Percentiles rank a stretch among this genome's conserved stretches.
These are phyloP conservation scores for Andrena marginata DNA, from an alignment of 2,888 invertebrate species.

Conservation along the genomic window DNA sequence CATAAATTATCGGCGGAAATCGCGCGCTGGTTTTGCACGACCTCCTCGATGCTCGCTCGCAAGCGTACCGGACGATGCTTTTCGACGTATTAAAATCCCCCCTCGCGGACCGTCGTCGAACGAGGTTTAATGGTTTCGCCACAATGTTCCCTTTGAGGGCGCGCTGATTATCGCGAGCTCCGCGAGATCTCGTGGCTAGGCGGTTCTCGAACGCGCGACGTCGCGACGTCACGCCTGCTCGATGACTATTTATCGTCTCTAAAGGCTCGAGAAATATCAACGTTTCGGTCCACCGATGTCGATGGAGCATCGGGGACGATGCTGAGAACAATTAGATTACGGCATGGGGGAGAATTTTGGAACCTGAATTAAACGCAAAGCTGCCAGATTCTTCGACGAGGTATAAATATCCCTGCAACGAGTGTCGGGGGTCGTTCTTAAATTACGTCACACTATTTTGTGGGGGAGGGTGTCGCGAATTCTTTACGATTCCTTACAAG, in stretches of 20 bases:
- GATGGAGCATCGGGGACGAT: not conserved
- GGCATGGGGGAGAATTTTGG: too few species aligned
- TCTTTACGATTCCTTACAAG: too few species aligned
- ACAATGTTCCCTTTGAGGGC: slow-evolving; percentile 62
- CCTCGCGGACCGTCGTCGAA: slow-evolving; percentile 28
- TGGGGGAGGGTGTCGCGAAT: too few species aligned
- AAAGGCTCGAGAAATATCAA: slow-evolving; percentile 10
- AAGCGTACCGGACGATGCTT: slow-evolving; percentile 31
- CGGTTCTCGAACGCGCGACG: slow-evolving; percentile 17
- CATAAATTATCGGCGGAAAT: slow-evolving; percentile 79
- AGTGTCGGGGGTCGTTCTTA: not conserved
- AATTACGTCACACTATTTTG: too few species aligned
- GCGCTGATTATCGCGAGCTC: slow-evolving; percentile 60
- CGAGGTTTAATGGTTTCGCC: slow-evolving; percentile 66
- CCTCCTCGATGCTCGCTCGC: slow-evolving; percentile 34
- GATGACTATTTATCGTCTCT: slow-evolving; percentile 45
- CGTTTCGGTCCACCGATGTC: slow-evolving; percentile 19
- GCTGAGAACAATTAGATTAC: not conserved
- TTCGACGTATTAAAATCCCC: slow-evolving; percentile 52
- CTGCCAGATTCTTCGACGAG: not conserved
- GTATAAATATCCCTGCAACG: slow-evolving; percentile 1
- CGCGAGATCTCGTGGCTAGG: not conserved
- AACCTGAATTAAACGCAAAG: too few species aligned
- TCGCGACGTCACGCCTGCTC: slow-evolving; percentile 41
- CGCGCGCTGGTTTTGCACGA: slow-evolving; percentile 71